Base-by-base conservation (phyloP, 2,113 vertebrate species). In the Neopipo cinnamomea region DNA sequence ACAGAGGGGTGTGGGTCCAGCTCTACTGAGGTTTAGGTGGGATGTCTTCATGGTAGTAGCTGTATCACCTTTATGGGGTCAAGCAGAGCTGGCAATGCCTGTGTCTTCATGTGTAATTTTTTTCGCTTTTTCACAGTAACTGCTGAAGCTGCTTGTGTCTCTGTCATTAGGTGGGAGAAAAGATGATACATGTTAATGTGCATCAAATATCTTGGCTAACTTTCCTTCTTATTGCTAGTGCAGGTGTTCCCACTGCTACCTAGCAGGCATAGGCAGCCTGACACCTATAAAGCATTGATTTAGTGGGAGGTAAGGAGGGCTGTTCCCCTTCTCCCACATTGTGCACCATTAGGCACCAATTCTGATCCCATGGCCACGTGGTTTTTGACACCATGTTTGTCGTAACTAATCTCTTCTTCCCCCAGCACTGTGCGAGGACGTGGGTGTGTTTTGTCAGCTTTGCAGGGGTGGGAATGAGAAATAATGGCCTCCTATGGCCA, bases 291-390 rank as follows among this genome's bases (percentile, higher is more conserved):
- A 20, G 19, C n/a, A 24, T 7, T 61, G 49, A 35, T 85, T 72
- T 79, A 39, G 39, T 31, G 37, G 25, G 61, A 58, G 31, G 3
- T 61, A 5, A 68, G 35, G 47, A 76, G 42, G 31, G n/a, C 41
- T 85, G 13, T 94, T 82, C 21, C 21, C 44, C 37, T 78, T 74
- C 7, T 75, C 18, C 23, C 3, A 5, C 37, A 22, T 22, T 49
- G 11, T 52, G 28, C 18, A 30, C 46, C 8, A 1, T 83, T 72
- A 55, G 44, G 27, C 44, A 30, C 8, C 0, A 1, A n/a, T 73
- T 86, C 14, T 23, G 2, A 42, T n/a, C 41, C 28, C 8, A 9
- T 44, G 1, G 2, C 53, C n/a, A 2, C 5, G 1, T 74, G n/a
- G 21, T 46, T 55, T 82, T 70, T 76, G 44, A 59, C 18, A 35